Percentiles rank a stretch among this genome's conserved stretches.
These are phyloP conservation scores for Eidolon dupreanum DNA, from an alignment of 2,797 vertebrate species.

Conservation along the genomic window DNA sequence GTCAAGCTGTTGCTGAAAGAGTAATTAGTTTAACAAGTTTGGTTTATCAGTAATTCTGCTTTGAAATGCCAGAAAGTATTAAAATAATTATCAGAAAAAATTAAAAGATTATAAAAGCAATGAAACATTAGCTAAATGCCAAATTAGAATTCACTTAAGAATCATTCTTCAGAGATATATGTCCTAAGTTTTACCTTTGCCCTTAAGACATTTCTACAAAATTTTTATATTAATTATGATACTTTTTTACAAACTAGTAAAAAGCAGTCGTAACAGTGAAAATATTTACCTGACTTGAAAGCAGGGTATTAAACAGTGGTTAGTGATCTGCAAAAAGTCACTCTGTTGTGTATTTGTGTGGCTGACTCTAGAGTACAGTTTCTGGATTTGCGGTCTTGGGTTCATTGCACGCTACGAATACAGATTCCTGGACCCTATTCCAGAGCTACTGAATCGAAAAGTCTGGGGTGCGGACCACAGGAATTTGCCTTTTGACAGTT, in stretches of 20 bases:
- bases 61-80: neutral
- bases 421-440: neutral
- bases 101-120: neutral
- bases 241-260: neutral
- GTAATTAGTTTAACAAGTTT: neutral
- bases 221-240: neutral
- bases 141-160: constrained; percentile 5
- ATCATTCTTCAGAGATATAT: neutral
- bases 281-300: neutral
- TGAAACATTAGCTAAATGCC: neutral
- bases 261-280: neutral
- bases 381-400: neutral
- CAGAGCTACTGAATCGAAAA: neutral
- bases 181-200: neutral
- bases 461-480: neutral
- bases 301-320: neutral
- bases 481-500: neutral
- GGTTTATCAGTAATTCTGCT: neutral
- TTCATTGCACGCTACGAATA: neutral
- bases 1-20: neutral
- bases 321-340: neutral
- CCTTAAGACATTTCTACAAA: neutral
- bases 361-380: neutral
- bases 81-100: neutral
- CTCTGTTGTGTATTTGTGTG: neutral